phyloP scores from a whole-genome alignment of 2,888 invertebrate species.

The Hartigia nigra region DNA sequence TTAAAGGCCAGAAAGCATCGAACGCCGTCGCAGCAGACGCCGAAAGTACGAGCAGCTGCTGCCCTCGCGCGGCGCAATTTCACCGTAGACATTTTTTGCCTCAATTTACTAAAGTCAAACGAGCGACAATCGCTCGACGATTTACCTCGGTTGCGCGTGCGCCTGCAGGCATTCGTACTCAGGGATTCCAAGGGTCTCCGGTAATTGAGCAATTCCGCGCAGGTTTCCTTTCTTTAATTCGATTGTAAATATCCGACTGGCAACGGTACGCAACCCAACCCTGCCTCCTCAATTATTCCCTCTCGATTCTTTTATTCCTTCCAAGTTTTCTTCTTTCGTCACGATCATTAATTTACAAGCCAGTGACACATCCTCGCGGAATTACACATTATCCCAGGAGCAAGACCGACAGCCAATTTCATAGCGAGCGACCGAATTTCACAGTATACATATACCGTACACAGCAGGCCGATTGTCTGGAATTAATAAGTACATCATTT shows the following conservation, averaged over 20 bases:
- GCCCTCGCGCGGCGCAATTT: slow-evolving; percentile 29
- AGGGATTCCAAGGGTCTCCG: slow-evolving; percentile 24
- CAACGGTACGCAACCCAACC: background rate
- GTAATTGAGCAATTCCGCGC: slow-evolving; percentile 51
- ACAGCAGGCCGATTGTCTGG: slow-evolving; percentile 37
- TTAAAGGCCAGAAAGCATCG: slow-evolving; percentile 2
- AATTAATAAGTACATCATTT: slow-evolving; percentile 30
- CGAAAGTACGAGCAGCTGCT: slow-evolving; percentile 10
- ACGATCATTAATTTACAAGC: background rate
- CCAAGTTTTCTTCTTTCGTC: background rate
- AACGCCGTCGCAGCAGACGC: background rate
- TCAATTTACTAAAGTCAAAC: slow-evolving; percentile 43
- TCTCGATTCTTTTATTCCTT: background rate
- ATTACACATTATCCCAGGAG: background rate
- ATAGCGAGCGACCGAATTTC: slow-evolving; percentile 16
- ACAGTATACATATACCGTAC: slow-evolving; percentile 17
- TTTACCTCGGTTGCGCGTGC: slow-evolving; percentile 23
- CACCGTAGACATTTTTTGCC: slow-evolving; percentile 32
- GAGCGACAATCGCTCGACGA: slow-evolving; percentile 21
- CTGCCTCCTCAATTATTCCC: background rate
- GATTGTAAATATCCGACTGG: background rate
- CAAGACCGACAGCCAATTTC: slow-evolving; percentile 16
- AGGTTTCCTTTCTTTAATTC: slow-evolving; percentile 22
- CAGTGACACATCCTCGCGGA: background rate
- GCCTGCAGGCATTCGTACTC: slow-evolving; percentile 36